Evolutionary conservation across 2,797 vertebrate genomes (phyloP).

Genomic region (Characodon lateralis): DNA sequence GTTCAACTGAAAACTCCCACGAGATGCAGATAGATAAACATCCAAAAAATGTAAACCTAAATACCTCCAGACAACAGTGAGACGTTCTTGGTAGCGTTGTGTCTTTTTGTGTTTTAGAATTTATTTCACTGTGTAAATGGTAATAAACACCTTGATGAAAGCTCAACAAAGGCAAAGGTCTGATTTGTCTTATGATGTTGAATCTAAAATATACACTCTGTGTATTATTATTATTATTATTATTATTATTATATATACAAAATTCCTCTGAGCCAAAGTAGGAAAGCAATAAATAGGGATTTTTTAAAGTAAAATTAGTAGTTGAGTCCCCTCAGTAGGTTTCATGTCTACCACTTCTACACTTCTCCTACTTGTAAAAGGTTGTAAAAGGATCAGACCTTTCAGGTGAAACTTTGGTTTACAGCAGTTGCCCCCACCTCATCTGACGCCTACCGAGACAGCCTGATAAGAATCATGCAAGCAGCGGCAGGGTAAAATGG

Average conservation of each 20-base stretch:
- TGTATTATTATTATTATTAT: background rate
- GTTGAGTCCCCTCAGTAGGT: background rate
- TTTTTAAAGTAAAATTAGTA: background rate
- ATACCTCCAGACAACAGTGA: slow-evolving; percentile 40
- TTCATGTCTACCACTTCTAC: background rate
- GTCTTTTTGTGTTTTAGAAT: background rate
- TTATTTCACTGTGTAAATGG: background rate
- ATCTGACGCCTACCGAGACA: slow-evolving; percentile 4
- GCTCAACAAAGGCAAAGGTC: background rate
- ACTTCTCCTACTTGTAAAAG: background rate
- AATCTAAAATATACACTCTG: background rate
- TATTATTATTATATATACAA: background rate
- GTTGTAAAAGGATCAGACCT: slow-evolving; percentile 14
- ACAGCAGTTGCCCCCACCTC: slow-evolving; percentile 19
- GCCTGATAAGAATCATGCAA: slow-evolving; percentile 53
- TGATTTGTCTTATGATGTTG: background rate
- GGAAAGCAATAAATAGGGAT: background rate
- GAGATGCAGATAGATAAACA: slow-evolving; percentile 31
- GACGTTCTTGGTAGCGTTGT: background rate
- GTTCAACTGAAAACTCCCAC: slow-evolving; percentile 29
- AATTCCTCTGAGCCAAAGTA: background rate
- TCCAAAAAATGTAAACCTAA: background rate
- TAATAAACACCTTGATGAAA: slow-evolving; percentile 3
- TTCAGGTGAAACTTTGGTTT: slow-evolving; percentile 42
- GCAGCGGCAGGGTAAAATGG: slow-evolving; percentile 26